Percentiles rank a stretch among this genome's conserved stretches.
Evolutionary conservation across 1,140 invertebrate genomes (phyloP).

Genomic region (Mactra quadrangularis): DNA sequence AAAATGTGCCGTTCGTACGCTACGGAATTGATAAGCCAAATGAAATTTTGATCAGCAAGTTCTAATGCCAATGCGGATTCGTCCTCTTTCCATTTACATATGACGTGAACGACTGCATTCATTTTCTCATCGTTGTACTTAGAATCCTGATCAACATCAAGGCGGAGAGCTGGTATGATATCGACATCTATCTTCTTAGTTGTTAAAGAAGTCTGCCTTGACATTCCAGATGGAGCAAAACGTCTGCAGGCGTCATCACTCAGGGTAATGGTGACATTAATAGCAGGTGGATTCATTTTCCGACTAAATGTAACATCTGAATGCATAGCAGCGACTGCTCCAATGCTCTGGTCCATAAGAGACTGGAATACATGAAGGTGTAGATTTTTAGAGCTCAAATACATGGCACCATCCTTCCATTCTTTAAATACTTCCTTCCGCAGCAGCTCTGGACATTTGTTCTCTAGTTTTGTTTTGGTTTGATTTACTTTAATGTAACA

Average conservation of each 20-base stretch:
- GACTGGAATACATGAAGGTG: slow-evolving; percentile 37
- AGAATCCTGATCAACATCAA: not conserved
- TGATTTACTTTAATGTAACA: slow-evolving; percentile 10
- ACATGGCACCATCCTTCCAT: not conserved
- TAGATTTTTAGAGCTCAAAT: slow-evolving; percentile 17
- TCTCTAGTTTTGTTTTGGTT: not conserved
- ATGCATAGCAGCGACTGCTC: not conserved
- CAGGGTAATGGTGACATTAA: slow-evolving; percentile 26
- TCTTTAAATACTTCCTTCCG: slow-evolving; percentile 8
- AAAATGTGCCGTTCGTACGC: slow-evolving; percentile 7
- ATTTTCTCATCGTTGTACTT: not conserved
- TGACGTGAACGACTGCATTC: slow-evolving; percentile 12
- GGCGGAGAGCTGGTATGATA: slow-evolving; percentile 26
- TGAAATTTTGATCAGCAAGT: slow-evolving; percentile 12
- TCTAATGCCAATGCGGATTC: not conserved
- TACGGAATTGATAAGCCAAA: slow-evolving; percentile 23
- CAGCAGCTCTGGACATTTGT: slow-evolving; percentile 16
- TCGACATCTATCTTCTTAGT: slow-evolving; percentile 31
- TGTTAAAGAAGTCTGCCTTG: not conserved
- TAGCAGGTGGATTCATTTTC: slow-evolving; percentile 47
- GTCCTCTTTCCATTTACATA: slow-evolving; percentile 46
- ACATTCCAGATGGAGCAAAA: slow-evolving; percentile 7
- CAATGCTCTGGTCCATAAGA: not conserved
- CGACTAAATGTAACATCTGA: slow-evolving; percentile 15
- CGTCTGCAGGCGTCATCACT: not conserved